Evolutionary conservation across 2,888 invertebrate species (phyloP).

Genomic region (Epiblema foenella): DNA sequence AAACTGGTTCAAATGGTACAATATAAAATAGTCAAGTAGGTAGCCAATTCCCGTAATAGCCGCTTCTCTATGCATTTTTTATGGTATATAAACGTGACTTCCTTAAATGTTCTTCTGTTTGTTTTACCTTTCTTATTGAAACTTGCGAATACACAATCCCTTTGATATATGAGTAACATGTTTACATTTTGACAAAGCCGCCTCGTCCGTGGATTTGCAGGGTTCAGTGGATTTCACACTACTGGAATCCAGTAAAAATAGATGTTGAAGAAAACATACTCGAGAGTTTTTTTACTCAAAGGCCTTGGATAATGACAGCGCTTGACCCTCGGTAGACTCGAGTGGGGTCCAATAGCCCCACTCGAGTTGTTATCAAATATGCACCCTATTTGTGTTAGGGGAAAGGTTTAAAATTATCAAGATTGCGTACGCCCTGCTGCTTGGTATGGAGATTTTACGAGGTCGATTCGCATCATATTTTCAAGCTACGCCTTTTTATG

Average conservation of each 20-base stretch:
- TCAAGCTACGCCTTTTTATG: constrained; percentile 44
- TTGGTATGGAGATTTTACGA: constrained; percentile 43
- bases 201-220: constrained; percentile 58
- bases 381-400: constrained; percentile 47
- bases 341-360: constrained; percentile 55
- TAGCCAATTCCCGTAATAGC: neutral
- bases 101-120: neutral
- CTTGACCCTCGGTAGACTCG: constrained; percentile 59
- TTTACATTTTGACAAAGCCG: constrained; percentile 58
- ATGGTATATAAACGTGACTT: neutral
- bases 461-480: constrained; percentile 44
- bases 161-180: constrained; percentile 54
- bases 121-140: constrained; percentile 28
- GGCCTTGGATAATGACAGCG: constrained; percentile 66
- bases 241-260: constrained; percentile 58
- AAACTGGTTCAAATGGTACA: too few relatives aligned
- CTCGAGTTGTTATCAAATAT: constrained; percentile 52
- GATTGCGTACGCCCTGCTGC: constrained; percentile 34
- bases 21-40: neutral
- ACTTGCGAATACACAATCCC: constrained; percentile 42
- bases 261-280: constrained; percentile 59
- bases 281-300: constrained; percentile 58
- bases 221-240: constrained; percentile 62
- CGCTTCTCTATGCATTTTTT: neutral
- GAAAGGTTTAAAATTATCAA: constrained; percentile 38